Evolutionary conservation across 1,140 invertebrate species (phyloP).

Genomic region (Drosophila sp.): DNA sequence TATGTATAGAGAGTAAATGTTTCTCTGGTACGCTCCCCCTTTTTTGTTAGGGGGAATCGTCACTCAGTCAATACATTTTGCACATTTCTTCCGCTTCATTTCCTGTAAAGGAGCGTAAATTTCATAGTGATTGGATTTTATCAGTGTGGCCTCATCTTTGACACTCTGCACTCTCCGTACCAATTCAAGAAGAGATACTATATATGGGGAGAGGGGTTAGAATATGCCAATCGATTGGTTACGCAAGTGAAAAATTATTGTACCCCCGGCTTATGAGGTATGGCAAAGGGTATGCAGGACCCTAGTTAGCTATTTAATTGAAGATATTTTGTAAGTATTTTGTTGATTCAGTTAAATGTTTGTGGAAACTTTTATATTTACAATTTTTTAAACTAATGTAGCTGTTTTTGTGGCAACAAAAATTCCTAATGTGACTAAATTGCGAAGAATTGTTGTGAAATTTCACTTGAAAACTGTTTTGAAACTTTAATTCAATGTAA

Average conservation of each 20-base stretch:
- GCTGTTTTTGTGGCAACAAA: too few relatives aligned
- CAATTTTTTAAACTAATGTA: too few relatives aligned
- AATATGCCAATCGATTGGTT: slow-evolving; percentile 77
- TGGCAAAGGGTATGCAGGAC: slow-evolving; percentile 15
- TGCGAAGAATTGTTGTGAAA: too few relatives aligned
- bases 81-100: slow-evolving; percentile 82
- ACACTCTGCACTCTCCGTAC: slow-evolving; percentile 55
- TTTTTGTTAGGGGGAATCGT: slow-evolving; percentile 16
- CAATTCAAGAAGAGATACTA: slow-evolving; percentile 28
- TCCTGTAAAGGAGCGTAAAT: slow-evolving; percentile 81
- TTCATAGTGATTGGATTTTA: slow-evolving; percentile 81
- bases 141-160: slow-evolving; percentile 79
- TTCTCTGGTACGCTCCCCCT: slow-evolving; percentile 14
- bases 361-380: too few relatives aligned
- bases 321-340: too few relatives aligned
- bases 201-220: slow-evolving; percentile 37
- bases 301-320: too few relatives aligned
- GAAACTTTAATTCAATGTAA: too few relatives aligned
- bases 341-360: too few relatives aligned
- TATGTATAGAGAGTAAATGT: slow-evolving; percentile 12
- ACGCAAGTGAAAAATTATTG: slow-evolving; percentile 80
- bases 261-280: slow-evolving; percentile 23
- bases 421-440: too few relatives aligned
- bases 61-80: slow-evolving; percentile 73
- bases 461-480: too few relatives aligned